Evolutionary conservation across 2,888 invertebrate species (phyloP).

Genomic region (Odontocerum albicorne): DNA sequence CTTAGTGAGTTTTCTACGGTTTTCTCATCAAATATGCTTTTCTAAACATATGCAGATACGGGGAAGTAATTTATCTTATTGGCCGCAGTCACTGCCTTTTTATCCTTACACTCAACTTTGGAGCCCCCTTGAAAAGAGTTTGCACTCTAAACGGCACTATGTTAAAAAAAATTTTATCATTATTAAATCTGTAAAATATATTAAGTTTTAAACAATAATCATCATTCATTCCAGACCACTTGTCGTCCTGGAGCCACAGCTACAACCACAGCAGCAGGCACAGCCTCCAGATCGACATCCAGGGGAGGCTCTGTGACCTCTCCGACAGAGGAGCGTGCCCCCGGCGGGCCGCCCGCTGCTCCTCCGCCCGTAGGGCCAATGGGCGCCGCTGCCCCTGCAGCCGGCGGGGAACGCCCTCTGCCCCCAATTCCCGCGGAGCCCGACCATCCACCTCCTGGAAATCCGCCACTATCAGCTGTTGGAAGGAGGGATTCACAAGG

Average conservation of each 20-base stretch:
- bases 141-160: too few species aligned
- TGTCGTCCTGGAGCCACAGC: conserved; percentile 32
- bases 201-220: too few species aligned
- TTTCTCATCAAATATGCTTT: too few species aligned
- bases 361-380: conserved; percentile 56
- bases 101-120: too few species aligned
- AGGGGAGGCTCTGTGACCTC: conserved; percentile 33
- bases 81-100: too few species aligned
- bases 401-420: conserved; percentile 56
- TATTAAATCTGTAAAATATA: background rate
- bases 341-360: conserved; percentile 47
- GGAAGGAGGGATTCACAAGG: conserved; percentile 75
- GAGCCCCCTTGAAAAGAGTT: too few species aligned
- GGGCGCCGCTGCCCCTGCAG: conserved; percentile 47
- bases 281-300: conserved; percentile 13
- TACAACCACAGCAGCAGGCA: conserved; percentile 9
- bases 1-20: too few species aligned
- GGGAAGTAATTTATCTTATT: too few species aligned
- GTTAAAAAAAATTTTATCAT: too few species aligned
- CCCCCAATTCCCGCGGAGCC: conserved; percentile 64
- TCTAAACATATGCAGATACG: too few species aligned
- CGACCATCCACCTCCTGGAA: conserved; percentile 47
- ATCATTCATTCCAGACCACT: too few species aligned
- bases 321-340: conserved; percentile 42
- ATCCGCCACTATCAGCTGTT: conserved; percentile 46